Conservation (phyloP, 2,797 vertebrate genomes). For the Eidolon dupreanum region DNA sequence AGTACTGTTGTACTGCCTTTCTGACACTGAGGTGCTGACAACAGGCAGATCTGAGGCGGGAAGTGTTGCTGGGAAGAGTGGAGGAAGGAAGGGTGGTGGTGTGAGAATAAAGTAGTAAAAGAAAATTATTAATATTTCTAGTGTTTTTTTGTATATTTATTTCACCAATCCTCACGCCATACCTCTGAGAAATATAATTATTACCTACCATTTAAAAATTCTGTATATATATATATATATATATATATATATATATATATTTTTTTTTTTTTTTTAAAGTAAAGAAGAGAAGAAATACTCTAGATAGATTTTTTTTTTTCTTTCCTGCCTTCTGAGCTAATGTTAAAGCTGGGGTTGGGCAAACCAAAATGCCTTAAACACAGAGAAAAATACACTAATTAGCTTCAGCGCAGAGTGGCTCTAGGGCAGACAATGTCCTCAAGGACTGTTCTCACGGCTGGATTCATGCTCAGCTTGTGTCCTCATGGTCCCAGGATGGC, state of each 20-base stretch:
- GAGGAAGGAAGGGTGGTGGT: not conserved
- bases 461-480: not conserved
- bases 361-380: not conserved
- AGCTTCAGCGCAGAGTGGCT: not conserved
- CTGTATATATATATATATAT: not conserved
- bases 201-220: not conserved
- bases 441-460: not conserved
- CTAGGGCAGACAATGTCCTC: not conserved
- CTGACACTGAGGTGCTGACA: not conserved
- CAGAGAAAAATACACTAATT: not conserved
- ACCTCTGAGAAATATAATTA: constrained; percentile 1
- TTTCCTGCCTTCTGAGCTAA: not conserved
- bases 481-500: not conserved
- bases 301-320: not conserved
- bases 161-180: not conserved
- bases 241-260: not conserved
- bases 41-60: not conserved
- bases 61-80: not conserved
- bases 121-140: not conserved
- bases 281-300: not conserved
- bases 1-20: not conserved
- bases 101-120: not conserved
- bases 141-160: not conserved
- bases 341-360: not conserved
- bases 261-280: not conserved